Percentiles rank a stretch among this genome's conserved stretches.
These are phyloP conservation scores for Dicranocentrus wangi DNA, from an alignment of 2,888 invertebrate genomes.

Conservation along the genomic window DNA sequence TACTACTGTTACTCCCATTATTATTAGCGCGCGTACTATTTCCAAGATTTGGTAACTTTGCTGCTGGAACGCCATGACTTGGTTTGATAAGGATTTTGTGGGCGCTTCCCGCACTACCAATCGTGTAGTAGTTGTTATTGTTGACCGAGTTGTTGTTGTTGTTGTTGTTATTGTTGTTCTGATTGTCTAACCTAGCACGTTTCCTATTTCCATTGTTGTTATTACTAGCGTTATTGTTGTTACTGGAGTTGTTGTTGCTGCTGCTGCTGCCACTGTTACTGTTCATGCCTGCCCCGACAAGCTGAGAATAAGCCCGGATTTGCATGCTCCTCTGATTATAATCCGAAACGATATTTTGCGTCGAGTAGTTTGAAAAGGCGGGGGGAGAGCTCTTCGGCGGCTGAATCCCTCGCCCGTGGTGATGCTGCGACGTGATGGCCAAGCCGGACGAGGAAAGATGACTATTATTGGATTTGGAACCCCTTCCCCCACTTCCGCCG, in stretches of 20 bases:
- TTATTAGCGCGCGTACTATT: not conserved
- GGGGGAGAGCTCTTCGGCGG: constrained; percentile 52
- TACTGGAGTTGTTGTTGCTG: constrained; percentile 9
- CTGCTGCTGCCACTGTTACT: not conserved
- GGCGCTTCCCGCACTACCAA: constrained; percentile 32
- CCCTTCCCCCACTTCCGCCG: constrained; percentile 14
- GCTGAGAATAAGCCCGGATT: constrained; percentile 50
- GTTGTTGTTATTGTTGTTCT: constrained; percentile 45
- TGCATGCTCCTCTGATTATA: constrained; percentile 58
- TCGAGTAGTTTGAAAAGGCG: constrained; percentile 13
- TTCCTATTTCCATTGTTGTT: too few species aligned
- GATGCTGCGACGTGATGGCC: constrained; percentile 1
- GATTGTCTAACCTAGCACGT: constrained; percentile 59
- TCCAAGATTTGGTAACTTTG: constrained; percentile 54
- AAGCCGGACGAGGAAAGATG: constrained; percentile 25
- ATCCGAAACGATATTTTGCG: constrained; percentile 47
- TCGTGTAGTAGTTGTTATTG: constrained; percentile 51
- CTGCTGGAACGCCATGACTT: constrained; percentile 57
- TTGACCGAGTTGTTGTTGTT: constrained; percentile 23
- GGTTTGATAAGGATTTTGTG: constrained; percentile 58
- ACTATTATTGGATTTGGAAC: constrained; percentile 5
- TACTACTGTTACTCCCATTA: constrained; percentile 17
- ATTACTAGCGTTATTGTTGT: constrained; percentile 4
- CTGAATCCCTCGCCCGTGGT: constrained; percentile 7
- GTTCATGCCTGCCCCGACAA: constrained; percentile 25